These are phyloP conservation scores for Argyrosomus regius DNA, from an alignment of 2,797 vertebrate genomes.

Conservation along the genomic window DNA sequence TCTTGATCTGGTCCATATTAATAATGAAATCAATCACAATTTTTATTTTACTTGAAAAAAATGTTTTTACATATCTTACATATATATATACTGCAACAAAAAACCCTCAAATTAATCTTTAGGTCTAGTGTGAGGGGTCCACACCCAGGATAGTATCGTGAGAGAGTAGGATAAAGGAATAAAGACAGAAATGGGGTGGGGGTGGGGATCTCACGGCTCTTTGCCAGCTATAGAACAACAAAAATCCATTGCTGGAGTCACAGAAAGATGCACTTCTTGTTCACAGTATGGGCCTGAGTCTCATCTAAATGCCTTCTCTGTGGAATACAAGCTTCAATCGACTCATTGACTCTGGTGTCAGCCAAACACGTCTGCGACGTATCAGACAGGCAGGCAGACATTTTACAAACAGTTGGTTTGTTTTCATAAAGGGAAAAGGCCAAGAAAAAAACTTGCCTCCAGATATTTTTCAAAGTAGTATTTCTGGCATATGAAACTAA, in stretches of 20 bases:
- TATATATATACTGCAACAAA: background rate
- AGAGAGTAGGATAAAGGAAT: background rate
- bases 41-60: background rate
- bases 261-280: constrained; percentile 65
- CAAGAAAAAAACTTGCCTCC: constrained; percentile 2
- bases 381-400: constrained; percentile 62
- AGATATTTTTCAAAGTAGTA: constrained; percentile 26
- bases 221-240: constrained; percentile 54
- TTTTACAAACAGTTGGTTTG: constrained; percentile 62
- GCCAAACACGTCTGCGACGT: constrained; percentile 63
- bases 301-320: constrained; percentile 72
- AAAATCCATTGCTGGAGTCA: constrained; percentile 70
- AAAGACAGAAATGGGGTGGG: constrained; percentile 19
- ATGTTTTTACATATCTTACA: too few relatives aligned
- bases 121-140: background rate
- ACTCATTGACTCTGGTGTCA: constrained; percentile 71
- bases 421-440: constrained; percentile 41
- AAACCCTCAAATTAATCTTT: too few relatives aligned
- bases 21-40: background rate
- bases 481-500: constrained; percentile 33
- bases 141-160: background rate
- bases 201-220: constrained; percentile 26
- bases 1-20: background rate
- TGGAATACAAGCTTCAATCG: constrained; percentile 75
- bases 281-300: constrained; percentile 66